Conservation (phyloP, 2,888 invertebrate species). For the Cosmia trapezina region DNA sequence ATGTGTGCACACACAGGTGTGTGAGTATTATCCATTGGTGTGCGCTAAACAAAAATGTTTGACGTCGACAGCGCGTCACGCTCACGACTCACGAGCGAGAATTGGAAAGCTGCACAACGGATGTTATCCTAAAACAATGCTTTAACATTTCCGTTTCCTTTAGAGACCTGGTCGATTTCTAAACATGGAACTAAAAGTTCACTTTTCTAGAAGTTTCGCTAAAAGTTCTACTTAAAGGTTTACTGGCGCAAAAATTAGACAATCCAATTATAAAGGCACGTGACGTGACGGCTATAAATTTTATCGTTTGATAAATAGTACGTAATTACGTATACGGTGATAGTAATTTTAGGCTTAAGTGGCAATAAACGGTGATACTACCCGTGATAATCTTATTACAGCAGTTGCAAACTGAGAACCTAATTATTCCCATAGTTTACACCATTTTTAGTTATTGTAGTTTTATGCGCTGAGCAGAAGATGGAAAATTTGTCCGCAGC, state of each 20-base stretch:
- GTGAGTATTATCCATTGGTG: no score
- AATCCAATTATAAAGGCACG: slow-evolving; percentile 38
- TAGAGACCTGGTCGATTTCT: slow-evolving; percentile 20
- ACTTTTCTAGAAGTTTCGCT: slow-evolving; percentile 24
- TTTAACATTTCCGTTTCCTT: slow-evolving; percentile 25
- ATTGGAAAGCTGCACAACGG: slow-evolving; percentile 39
- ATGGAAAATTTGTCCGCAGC: no score
- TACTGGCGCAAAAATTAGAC: slow-evolving; percentile 17
- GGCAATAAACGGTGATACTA: slow-evolving; percentile 45
- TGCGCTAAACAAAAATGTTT: slow-evolving; percentile 29
- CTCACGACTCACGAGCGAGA: slow-evolving; percentile 5
- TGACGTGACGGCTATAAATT: slow-evolving; percentile 36
- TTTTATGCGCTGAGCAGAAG: background rate
- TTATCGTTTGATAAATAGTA: slow-evolving; percentile 51
- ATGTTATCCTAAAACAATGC: slow-evolving; percentile 45
- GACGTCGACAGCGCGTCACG: slow-evolving; percentile 50
- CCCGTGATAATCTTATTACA: slow-evolving; percentile 30
- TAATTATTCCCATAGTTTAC: slow-evolving; percentile 4
- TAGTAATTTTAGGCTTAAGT: slow-evolving; percentile 45
- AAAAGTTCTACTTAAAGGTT: slow-evolving; percentile 16
- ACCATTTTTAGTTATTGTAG: background rate
- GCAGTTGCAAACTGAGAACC: slow-evolving; percentile 17
- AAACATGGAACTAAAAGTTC: slow-evolving; percentile 1
- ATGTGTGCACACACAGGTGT: no score
- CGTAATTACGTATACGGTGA: slow-evolving; percentile 21